Conservation (phyloP, 1,140 invertebrate species). For the Brachionus sp. region DNA sequence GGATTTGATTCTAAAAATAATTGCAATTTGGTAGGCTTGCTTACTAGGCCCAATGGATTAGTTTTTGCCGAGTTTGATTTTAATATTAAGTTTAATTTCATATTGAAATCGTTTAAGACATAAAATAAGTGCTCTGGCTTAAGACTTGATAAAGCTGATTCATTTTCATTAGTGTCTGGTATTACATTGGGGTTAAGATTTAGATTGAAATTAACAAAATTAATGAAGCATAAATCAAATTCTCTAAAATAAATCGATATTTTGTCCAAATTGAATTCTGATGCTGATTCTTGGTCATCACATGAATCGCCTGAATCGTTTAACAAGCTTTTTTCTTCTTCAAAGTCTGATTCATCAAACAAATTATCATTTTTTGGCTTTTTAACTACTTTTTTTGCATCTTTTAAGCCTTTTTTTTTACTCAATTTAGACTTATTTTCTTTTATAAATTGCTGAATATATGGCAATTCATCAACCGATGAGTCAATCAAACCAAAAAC, state of each 20-base stretch:
- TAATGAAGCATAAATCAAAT: constrained; percentile 2
- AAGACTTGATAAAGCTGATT: background rate
- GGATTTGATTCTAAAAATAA: constrained; percentile 1
- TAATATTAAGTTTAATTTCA: background rate
- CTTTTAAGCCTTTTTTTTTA: constrained; percentile 7
- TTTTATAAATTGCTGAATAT: constrained; percentile 4
- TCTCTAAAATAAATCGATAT: constrained; percentile 33
- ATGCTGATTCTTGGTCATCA: background rate
- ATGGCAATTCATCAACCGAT: constrained; percentile 24
- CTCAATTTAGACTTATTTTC: background rate
- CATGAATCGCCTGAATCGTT: background rate
- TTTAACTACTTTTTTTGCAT: background rate
- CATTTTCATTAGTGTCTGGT: background rate
- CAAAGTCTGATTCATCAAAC: background rate
- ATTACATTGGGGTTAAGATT: background rate
- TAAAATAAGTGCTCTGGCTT: constrained; percentile 17
- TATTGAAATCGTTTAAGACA: constrained; percentile 22
- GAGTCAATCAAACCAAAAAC: constrained; percentile 38
- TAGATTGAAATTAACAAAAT: constrained; percentile 18
- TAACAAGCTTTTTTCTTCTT: background rate
- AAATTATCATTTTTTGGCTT: constrained; percentile 7
- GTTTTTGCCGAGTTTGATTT: constrained; percentile 19
- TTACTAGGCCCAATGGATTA: background rate
- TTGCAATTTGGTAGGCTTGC: constrained; percentile 1
- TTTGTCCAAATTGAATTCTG: constrained; percentile 14